Evolutionary conservation across 2,797 vertebrate genomes (phyloP).

Genomic region (Malacoctenus gilli): DNA sequence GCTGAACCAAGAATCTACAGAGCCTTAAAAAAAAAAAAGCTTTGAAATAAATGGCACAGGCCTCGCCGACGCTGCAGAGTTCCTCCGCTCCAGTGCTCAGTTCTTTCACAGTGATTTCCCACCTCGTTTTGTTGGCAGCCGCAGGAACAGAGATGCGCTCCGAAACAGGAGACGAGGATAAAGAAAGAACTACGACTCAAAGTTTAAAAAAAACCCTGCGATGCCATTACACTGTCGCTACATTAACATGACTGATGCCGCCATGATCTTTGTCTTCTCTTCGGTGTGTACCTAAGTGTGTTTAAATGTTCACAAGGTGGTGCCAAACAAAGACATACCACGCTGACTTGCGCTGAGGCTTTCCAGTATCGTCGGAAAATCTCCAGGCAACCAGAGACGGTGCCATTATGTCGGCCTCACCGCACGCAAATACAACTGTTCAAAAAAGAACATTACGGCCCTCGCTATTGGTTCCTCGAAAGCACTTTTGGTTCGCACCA

Average conservation of each 20-base stretch:
- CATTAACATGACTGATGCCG: conserved; percentile 19
- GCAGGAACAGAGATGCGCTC: conserved; percentile 10
- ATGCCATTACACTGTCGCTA: not conserved
- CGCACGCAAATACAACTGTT: not conserved
- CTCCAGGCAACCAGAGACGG: not conserved
- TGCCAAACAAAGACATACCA: conserved; percentile 2
- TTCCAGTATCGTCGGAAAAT: conserved; percentile 1
- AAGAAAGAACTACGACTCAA: conserved; percentile 10
- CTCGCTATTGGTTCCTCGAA: too few relatives aligned
- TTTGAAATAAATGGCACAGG: not conserved
- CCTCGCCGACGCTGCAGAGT: conserved; percentile 22
- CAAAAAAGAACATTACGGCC: too few relatives aligned
- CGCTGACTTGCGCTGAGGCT: not conserved
- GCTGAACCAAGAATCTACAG: too few relatives aligned
- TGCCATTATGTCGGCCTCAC: not conserved
- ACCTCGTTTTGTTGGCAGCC: conserved; percentile 19
- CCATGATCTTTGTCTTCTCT: conserved; percentile 16
- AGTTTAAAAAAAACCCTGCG: too few relatives aligned
- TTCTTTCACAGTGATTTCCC: conserved; percentile 39
- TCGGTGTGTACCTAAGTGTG: not conserved
- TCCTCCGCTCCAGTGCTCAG: conserved; percentile 13
- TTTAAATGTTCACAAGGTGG: not conserved
- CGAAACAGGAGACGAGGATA: not conserved
- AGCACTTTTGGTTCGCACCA: too few relatives aligned
- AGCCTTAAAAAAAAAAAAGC: conserved; percentile 4